These are phyloP conservation scores for Lamellibrachia columna DNA, from an alignment of 2,888 invertebrate genomes.

Conservation along the genomic window DNA sequence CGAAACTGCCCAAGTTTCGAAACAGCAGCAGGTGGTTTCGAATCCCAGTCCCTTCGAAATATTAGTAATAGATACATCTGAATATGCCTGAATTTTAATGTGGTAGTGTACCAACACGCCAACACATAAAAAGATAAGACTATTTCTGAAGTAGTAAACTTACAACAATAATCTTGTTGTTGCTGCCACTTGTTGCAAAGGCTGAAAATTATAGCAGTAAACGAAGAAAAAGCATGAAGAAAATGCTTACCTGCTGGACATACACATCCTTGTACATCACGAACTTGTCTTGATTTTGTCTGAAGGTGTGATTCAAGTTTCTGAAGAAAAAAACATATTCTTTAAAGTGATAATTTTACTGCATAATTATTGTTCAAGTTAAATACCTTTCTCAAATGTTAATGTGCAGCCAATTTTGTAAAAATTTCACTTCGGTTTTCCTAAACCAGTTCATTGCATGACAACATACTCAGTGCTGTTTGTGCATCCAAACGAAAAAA, in stretches of 20 bases:
- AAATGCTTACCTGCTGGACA: neutral
- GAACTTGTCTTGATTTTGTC: neutral
- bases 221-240: neutral
- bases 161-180: neutral
- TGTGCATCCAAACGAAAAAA: neutral
- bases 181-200: neutral
- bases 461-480: neutral
- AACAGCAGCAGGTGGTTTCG: no score
- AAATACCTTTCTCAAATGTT: neutral
- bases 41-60: no score
- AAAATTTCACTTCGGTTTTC: no score
- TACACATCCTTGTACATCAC: neutral
- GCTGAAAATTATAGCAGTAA: neutral
- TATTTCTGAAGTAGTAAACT: neutral
- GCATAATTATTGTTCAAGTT: neutral
- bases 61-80: no score
- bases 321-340: neutral
- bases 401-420: no score
- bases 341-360: no score
- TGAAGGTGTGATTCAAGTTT: neutral
- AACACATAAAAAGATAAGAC: neutral
- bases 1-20: no score
- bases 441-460: neutral
- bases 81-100: no score
- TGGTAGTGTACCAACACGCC: no score